These are phyloP conservation scores for Portunus trituberculatus DNA, from an alignment of 1,140 invertebrate species.

Conservation along the genomic window DNA sequence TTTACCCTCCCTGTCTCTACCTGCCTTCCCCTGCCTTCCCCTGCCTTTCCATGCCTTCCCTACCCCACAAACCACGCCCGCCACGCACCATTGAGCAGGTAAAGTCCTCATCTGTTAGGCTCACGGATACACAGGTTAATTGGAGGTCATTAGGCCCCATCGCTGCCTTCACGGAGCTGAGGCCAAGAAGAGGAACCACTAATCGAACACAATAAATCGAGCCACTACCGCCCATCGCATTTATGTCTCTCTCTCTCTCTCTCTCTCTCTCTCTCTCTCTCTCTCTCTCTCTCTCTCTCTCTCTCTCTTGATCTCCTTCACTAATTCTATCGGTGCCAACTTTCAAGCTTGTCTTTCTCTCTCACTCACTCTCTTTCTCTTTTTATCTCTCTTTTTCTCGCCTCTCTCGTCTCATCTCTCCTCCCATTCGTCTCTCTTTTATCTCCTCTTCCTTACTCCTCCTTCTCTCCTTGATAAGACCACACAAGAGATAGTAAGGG, in stretches of 20 bases:
- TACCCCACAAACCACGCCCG: too few relatives aligned
- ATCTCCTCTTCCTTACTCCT: neutral
- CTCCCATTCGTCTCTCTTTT: neutral
- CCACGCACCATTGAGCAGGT: too few relatives aligned
- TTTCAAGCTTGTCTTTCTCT: neutral
- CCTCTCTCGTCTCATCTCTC: neutral
- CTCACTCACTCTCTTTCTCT: neutral
- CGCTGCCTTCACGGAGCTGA: too few relatives aligned
- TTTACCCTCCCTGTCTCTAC: neutral
- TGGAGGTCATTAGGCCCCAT: too few relatives aligned
- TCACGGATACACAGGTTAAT: too few relatives aligned
- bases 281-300: constrained; percentile 1
- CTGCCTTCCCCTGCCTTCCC: neutral
- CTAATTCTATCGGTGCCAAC: neutral
- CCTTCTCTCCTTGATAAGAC: neutral
- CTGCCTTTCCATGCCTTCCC: too few relatives aligned
- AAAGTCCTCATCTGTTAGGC: too few relatives aligned
- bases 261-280: neutral
- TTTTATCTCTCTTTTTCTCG: neutral
- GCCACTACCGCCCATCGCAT: too few relatives aligned
- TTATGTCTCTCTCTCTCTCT: neutral
- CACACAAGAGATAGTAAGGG: neutral
- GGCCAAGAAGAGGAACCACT: too few relatives aligned
- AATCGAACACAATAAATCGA: too few relatives aligned
- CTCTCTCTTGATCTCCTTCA: neutral